Evolutionary conservation across 2,797 vertebrate species (phyloP).

Genomic region (Vespertilio murinus): DNA sequence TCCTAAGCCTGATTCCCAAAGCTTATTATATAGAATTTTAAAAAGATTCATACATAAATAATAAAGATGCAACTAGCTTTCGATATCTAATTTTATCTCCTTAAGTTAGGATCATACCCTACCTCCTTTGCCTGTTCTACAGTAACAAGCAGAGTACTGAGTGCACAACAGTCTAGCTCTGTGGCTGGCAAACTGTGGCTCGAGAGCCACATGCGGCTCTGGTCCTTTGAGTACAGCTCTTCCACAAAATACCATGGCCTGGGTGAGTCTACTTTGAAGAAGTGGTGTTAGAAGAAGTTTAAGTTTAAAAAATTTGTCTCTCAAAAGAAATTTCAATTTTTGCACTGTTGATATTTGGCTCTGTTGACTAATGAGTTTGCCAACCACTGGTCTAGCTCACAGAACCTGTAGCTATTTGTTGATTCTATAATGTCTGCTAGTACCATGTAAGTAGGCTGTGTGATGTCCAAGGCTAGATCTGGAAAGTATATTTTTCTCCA

Average conservation of each 20-base stretch:
- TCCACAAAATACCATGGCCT: no score
- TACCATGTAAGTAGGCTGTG: background rate
- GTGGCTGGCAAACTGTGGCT: no score
- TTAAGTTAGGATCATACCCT: background rate
- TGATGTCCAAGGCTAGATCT: background rate
- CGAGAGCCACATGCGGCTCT: no score
- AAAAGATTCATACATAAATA: background rate
- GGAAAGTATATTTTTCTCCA: background rate
- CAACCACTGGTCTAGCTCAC: no score
- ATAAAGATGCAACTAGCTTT: background rate
- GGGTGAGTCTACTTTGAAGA: no score
- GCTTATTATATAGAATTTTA: background rate
- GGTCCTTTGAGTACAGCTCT: no score
- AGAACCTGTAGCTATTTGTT: background rate
- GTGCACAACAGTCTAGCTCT: no score
- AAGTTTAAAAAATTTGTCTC: no score
- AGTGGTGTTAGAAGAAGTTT: no score
- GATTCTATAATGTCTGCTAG: background rate
- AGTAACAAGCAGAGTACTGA: background rate
- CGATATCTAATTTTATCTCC: background rate
- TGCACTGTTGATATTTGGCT: no score
- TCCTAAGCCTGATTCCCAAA: background rate
- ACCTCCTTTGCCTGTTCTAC: background rate
- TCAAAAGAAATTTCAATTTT: no score
- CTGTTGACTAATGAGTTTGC: no score